phyloP scores from a whole-genome alignment of 2,113 vertebrate species.

The Canis aureus region DNA sequence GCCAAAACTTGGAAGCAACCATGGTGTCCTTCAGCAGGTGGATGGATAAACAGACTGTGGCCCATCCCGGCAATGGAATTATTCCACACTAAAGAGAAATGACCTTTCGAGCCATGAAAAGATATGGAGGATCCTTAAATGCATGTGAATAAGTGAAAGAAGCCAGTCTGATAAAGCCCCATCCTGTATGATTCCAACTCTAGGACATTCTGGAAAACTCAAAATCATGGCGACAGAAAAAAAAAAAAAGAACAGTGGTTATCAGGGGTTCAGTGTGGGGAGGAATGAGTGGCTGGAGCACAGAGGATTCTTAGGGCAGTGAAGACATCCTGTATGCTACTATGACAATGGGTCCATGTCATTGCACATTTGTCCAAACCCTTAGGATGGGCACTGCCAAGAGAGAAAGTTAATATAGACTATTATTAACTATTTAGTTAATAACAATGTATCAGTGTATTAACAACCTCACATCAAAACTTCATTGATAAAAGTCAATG shows the following conservation, averaged over 20 bases:
- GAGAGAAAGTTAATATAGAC: too few species aligned
- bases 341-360: neutral
- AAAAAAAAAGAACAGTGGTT: neutral
- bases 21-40: neutral
- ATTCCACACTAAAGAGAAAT: neutral
- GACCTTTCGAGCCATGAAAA: neutral
- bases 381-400: too few species aligned
- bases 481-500: neutral
- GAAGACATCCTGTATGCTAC: fast-evolving
- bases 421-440: neutral
- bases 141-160: neutral
- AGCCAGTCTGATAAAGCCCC: neutral
- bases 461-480: neutral
- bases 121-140: neutral
- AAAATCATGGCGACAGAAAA: neutral
- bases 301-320: neutral
- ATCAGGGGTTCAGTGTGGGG: neutral
- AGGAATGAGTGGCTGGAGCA: too few species aligned
- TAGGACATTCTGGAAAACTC: neutral
- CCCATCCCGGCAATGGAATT: neutral
- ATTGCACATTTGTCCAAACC: neutral
- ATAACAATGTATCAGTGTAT: neutral
- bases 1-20: neutral
- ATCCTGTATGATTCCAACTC: neutral
- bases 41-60: neutral